phyloP scores from a whole-genome alignment of 2,113 vertebrate species.

The Nasalis larvatus region DNA sequence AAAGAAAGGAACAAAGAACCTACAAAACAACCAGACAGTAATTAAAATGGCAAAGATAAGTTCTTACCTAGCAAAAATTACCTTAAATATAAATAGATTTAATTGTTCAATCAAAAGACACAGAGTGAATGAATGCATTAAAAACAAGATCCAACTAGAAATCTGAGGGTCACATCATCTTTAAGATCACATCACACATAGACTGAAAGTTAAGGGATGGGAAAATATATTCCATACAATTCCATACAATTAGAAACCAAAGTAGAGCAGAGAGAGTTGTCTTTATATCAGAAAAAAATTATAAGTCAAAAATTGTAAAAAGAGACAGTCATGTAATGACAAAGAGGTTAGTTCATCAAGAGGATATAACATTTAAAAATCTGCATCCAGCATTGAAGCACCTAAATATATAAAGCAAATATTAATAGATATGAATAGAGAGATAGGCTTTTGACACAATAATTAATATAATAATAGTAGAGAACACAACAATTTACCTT shows the following conservation, averaged over 20 bases:
- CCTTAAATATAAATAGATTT: neutral
- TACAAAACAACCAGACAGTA: neutral
- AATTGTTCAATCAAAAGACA: neutral
- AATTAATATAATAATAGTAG: neutral
- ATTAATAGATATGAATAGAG: neutral
- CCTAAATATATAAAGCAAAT: neutral
- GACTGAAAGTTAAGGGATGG: neutral
- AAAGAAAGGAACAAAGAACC: neutral
- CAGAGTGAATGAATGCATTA: neutral
- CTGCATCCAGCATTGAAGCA: neutral
- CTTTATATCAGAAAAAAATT: neutral
- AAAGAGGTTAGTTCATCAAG: neutral
- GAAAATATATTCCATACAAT: neutral
- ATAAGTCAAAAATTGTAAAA: neutral
- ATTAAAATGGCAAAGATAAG: neutral
- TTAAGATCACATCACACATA: neutral
- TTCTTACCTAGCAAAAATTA: neutral
- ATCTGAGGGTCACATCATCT: neutral
- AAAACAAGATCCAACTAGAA: neutral
- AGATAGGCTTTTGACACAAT: neutral
- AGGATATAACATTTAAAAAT: neutral
- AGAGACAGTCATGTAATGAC: neutral
- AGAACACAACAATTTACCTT: neutral
- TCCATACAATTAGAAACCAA: neutral
- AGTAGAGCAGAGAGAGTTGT: neutral